Conservation (phyloP, 2,797 vertebrate genomes). For the Trichosurus vulpecula region DNA sequence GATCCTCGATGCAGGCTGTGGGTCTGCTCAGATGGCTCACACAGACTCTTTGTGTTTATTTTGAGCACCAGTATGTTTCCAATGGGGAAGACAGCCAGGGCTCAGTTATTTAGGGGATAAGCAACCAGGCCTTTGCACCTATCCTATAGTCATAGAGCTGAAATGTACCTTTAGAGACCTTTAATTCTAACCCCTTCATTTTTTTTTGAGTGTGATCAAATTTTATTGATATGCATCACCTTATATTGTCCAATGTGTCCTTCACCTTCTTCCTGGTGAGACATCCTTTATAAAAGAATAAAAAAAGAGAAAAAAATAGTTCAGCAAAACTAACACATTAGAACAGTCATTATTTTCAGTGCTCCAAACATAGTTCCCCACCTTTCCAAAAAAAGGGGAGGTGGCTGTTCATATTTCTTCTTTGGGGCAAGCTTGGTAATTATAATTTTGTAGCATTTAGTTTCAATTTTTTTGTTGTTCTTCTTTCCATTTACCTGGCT, state of each 20-base stretch:
- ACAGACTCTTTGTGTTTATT: not conserved
- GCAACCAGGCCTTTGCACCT: not conserved
- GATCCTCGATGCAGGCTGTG: fast-evolving
- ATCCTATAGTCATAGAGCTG: not conserved
- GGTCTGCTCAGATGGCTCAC: not conserved
- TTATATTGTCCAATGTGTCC: not conserved
- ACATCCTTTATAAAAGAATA: not conserved
- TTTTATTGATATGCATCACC: not conserved
- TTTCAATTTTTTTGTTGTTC: not conserved
- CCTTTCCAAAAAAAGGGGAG: not conserved
- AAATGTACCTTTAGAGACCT: not conserved
- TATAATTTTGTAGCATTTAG: not conserved
- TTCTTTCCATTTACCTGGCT: not conserved
- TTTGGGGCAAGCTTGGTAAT: not conserved
- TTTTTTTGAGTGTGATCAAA: not conserved
- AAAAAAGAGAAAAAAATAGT: not conserved
- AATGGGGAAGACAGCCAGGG: not conserved
- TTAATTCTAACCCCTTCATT: not conserved
- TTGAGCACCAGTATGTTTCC: not conserved
- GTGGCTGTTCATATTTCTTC: not conserved
- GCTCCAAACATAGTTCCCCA: not conserved
- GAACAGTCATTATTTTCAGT: not conserved
- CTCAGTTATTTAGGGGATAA: not conserved
- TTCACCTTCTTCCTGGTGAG: not conserved
- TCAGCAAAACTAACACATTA: not conserved